A percentile compares a stretch with the other conserved stretches of the same genome.
These are phyloP conservation scores for Pollenia labialis DNA, from an alignment of 2,888 invertebrate species.

Conservation along the genomic window DNA sequence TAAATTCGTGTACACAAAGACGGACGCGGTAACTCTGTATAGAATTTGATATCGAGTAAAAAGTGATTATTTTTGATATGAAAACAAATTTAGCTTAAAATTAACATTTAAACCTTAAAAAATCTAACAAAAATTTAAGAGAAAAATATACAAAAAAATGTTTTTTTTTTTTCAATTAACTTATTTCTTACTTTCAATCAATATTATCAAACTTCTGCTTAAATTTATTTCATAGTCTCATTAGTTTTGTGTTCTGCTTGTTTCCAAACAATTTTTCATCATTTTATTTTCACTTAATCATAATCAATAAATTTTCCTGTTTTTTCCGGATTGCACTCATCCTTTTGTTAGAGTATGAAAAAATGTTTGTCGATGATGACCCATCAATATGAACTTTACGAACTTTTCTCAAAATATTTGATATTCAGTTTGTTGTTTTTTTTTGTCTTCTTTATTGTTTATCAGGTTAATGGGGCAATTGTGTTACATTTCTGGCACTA, in stretches of 20 bases:
- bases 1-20: too few species aligned
- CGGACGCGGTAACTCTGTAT: too few species aligned
- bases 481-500: background rate
- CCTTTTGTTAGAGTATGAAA: background rate
- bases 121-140: too few species aligned
- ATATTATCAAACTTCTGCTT: background rate
- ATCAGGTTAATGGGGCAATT: slow-evolving; percentile 64
- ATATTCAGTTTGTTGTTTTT: slow-evolving; percentile 17
- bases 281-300: slow-evolving; percentile 37
- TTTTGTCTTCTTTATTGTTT: slow-evolving; percentile 41
- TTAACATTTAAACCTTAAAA: too few species aligned
- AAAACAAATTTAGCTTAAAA: too few species aligned
- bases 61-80: too few species aligned
- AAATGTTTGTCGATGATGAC: slow-evolving; percentile 42
- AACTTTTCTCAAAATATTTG: slow-evolving; percentile 24
- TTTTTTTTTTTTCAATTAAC: too few species aligned
- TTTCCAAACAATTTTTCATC: background rate
- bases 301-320: background rate
- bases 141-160: too few species aligned
- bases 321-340: background rate
- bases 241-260: background rate
- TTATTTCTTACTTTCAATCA: background rate
- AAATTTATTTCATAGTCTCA: background rate
- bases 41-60: too few species aligned
- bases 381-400: slow-evolving; percentile 42